Evolutionary conservation across 1,140 invertebrate species (phyloP), one percentile per base, ranked within the genome.

Genomic region (Musca vetustissima): DNA sequence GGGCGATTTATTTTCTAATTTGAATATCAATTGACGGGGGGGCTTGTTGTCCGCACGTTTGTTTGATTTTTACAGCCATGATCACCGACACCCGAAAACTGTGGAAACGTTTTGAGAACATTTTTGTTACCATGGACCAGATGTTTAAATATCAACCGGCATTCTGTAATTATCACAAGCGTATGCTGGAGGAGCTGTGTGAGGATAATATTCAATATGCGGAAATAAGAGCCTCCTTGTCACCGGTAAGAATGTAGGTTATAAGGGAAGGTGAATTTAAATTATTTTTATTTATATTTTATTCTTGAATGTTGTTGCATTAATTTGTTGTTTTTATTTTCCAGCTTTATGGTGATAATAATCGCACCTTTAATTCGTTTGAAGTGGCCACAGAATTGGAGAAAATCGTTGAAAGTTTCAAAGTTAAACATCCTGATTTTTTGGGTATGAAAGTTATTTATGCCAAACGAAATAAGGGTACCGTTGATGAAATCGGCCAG

Each of bases 151-250:
- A 93, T 73, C 86, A 86, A 70, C 90, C 91, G 0, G 86, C 92
- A 1, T 92, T 90, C 76, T 86, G 89, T 65, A 86, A 89, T 50
- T 91, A 91, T 75, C 88, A 90, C 72, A 90, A 90, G 66, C 87
- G 90, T 66, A 85, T 87, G 1, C 83, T 95, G 4, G 80, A 87
- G 71, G 89, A 93, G 73, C 85, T 92, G 13, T 88, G 89, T 71
- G 86, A 90, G 6, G 93, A 95, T 75, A 93, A 94, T 74, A 86
- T 95, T 0, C 87, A 92, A 77, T 95, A 94, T 72, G 75, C 93
- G 0, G 93, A 96, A 84, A 79, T 95, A 80, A 67, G 87, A 83
- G 70, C 83, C 87, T 71, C 87, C 1, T 67, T 81, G 2, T 78
- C 79, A 21, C 72, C 79, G 28, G 79, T 80, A 52, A 70, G 76